These are phyloP conservation scores for Palaemon carinicauda DNA, from an alignment of 1,140 invertebrate genomes.

Conservation along the genomic window DNA sequence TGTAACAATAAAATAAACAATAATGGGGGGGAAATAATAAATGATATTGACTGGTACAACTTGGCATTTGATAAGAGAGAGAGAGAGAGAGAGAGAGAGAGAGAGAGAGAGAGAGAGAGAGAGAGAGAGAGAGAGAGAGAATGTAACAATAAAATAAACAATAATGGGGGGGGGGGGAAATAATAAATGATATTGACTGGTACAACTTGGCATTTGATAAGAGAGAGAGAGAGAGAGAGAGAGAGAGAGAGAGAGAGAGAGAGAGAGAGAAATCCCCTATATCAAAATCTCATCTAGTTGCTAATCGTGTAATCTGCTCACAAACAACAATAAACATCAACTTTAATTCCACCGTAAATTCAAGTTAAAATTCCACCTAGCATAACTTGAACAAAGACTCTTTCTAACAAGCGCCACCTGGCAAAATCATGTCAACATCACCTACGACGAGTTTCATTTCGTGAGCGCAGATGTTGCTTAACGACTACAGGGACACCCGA, in stretches of 20 bases:
- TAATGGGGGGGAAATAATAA: neutral
- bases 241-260: neutral
- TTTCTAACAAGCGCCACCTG: too few relatives aligned
- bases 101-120: constrained; percentile 6
- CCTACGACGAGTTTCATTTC: too few relatives aligned
- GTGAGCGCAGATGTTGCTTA: too few relatives aligned
- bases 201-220: neutral
- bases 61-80: neutral
- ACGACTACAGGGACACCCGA: too few relatives aligned
- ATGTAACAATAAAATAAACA: neutral
- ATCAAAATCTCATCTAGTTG: too few relatives aligned
- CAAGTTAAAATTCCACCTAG: too few relatives aligned
- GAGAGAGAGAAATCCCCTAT: too few relatives aligned
- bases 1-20: neutral
- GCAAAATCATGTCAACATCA: too few relatives aligned
- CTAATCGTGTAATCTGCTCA: too few relatives aligned
- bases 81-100: neutral
- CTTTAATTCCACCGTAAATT: too few relatives aligned
- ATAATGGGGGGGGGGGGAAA: neutral
- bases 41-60: neutral
- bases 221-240: neutral
- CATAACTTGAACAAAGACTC: too few relatives aligned
- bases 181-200: neutral
- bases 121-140: neutral
- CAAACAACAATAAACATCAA: too few relatives aligned